A percentile compares a stretch with the other conserved stretches of the same genome.
Evolutionary conservation across 2,888 invertebrate genomes (phyloP).

Genomic region (Mesochorus sp.): DNA sequence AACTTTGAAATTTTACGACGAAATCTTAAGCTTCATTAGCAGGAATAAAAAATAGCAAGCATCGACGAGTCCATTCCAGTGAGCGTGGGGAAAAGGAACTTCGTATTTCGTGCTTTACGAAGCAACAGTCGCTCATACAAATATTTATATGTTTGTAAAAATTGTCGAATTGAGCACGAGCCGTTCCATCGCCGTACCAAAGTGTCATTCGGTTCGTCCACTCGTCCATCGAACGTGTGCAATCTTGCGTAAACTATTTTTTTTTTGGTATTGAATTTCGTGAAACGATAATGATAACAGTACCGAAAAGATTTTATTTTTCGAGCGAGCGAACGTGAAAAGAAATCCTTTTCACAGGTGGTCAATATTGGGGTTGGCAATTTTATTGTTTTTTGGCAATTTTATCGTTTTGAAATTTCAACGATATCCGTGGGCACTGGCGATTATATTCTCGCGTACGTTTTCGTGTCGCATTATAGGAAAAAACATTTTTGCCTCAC

Average conservation of each 20-base stretch:
- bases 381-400: neutral
- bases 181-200: conserved; percentile 29
- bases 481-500: neutral
- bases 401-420: neutral
- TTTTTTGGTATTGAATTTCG: neutral
- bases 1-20: neutral
- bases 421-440: neutral
- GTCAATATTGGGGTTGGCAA: neutral
- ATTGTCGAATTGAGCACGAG: conserved; percentile 25
- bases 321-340: neutral
- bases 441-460: neutral
- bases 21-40: conserved; percentile 10
- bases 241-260: neutral
- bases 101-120: conserved; percentile 13
- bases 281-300: neutral
- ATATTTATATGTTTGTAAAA: neutral
- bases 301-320: conserved; percentile 5
- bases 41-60: conserved; percentile 22
- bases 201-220: conserved; percentile 38
- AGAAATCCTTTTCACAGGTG: neutral
- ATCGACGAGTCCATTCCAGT: conserved; percentile 55
- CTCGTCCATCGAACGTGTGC: conserved; percentile 48
- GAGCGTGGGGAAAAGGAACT: conserved; percentile 5
- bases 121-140: conserved; percentile 37
- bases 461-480: neutral